A percentile compares a stretch with the other conserved stretches of the same genome.
These are phyloP conservation scores for Ia io DNA, from an alignment of 2,113 vertebrate species.

Conservation along the genomic window DNA sequence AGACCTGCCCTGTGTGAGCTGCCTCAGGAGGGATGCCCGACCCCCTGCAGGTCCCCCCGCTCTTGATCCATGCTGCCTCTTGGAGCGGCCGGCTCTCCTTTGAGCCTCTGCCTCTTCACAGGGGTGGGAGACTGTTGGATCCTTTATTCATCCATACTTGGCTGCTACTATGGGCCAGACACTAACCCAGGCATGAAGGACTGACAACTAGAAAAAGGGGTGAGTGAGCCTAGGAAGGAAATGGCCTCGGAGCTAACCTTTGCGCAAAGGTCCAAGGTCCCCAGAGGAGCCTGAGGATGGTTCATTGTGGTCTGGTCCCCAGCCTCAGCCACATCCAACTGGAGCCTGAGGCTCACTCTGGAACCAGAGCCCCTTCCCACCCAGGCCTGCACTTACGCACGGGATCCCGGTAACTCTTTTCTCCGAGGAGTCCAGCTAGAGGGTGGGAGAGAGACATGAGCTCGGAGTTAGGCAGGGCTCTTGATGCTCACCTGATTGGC, in stretches of 20 bases:
- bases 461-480: background rate
- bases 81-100: background rate
- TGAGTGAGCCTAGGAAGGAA: background rate
- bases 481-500: background rate
- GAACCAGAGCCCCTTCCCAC: background rate
- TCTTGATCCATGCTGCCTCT: background rate
- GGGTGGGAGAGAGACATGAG: constrained; percentile 16
- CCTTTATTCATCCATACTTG: background rate
- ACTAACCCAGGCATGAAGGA: background rate
- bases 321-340: background rate
- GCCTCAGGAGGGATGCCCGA: background rate
- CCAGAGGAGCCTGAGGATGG: background rate
- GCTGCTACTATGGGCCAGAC: background rate
- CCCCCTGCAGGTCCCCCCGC: background rate
- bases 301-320: background rate
- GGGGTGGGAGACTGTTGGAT: background rate
- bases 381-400: constrained; percentile 76
- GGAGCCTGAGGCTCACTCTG: background rate
- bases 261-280: background rate
- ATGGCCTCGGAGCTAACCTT: rapidly evolving
- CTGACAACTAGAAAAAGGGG: background rate
- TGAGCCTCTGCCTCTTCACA: background rate
- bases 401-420: constrained; percentile 81
- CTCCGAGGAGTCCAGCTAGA: constrained; percentile 79
- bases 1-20: background rate